These are phyloP conservation scores for Agrypnia vestita DNA, from an alignment of 1,140 invertebrate species.

Conservation along the genomic window DNA sequence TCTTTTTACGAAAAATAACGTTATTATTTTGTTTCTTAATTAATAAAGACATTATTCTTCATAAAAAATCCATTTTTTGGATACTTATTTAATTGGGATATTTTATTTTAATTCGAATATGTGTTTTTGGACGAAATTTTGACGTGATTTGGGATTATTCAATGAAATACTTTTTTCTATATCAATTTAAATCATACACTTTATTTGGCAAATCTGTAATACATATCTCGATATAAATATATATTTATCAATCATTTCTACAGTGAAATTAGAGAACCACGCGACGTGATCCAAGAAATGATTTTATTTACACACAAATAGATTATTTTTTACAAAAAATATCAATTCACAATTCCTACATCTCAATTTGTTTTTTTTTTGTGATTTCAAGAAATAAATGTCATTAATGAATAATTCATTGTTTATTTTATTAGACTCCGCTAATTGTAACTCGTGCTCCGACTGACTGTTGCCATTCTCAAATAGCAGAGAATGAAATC, in stretches of 20 bases:
- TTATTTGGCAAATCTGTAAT: conserved; percentile 60
- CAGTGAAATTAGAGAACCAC: conserved; percentile 38
- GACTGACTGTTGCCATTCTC: too few species aligned
- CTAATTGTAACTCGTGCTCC: too few species aligned
- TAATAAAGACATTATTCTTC: too few species aligned
- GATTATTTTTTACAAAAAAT: conserved; percentile 16
- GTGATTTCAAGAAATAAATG: neutral
- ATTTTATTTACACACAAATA: conserved; percentile 50
- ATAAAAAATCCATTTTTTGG: too few species aligned
- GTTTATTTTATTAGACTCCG: too few species aligned
- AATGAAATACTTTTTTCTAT: conserved; percentile 38
- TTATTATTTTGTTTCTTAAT: too few species aligned
- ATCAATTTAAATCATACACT: conserved; percentile 58
- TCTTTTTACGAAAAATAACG: too few species aligned
- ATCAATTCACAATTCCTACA: conserved; percentile 8
- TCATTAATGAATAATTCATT: too few species aligned
- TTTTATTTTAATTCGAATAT: neutral
- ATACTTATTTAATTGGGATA: too few species aligned
- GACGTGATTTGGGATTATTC: neutral
- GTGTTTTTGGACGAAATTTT: neutral
- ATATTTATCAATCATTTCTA: conserved; percentile 58
- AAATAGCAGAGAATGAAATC: too few species aligned
- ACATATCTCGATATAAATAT: conserved; percentile 58
- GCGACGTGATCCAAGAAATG: conserved; percentile 23
- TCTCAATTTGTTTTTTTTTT: neutral